A percentile compares a stretch with the other conserved stretches of the same genome.
Evolutionary conservation across 2,888 invertebrate genomes (phyloP).

Genomic region (Polydrusus tereticollis): DNA sequence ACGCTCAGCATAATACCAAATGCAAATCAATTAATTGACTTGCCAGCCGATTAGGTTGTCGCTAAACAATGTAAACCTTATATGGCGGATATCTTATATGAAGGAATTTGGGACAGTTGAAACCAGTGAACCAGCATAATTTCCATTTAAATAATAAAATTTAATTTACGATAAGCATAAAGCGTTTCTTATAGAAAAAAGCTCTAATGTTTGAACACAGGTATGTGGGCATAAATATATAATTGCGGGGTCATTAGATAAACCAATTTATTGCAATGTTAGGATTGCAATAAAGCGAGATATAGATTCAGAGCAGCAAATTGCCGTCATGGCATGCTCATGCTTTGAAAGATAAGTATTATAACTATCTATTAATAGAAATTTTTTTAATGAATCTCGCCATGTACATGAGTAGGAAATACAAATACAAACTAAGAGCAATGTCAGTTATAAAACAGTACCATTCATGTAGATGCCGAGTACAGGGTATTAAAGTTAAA

Average conservation of each 20-base stretch:
- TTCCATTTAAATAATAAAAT: conserved; percentile 15
- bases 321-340: background rate
- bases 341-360: background rate
- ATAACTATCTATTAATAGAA: no score
- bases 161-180: conserved; percentile 22
- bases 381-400: no score
- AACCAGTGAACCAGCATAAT: conserved; percentile 19
- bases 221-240: conserved; percentile 22
- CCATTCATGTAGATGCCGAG: no score
- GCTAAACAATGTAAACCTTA: background rate
- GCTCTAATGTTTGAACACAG: conserved; percentile 23
- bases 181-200: conserved; percentile 2
- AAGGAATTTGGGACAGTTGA: conserved; percentile 20
- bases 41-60: conserved; percentile 4
- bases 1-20: background rate
- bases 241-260: conserved; percentile 16
- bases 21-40: background rate
- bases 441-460: no score
- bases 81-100: background rate
- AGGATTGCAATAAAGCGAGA: conserved; percentile 1
- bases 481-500: no score
- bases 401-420: no score
- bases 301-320: conserved; percentile 16
- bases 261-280: conserved; percentile 19
- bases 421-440: no score